Evolutionary conservation across 2,797 vertebrate species (phyloP), one percentile per base, ranked within the genome.

Genomic region (Sebastes flavidus): DNA sequence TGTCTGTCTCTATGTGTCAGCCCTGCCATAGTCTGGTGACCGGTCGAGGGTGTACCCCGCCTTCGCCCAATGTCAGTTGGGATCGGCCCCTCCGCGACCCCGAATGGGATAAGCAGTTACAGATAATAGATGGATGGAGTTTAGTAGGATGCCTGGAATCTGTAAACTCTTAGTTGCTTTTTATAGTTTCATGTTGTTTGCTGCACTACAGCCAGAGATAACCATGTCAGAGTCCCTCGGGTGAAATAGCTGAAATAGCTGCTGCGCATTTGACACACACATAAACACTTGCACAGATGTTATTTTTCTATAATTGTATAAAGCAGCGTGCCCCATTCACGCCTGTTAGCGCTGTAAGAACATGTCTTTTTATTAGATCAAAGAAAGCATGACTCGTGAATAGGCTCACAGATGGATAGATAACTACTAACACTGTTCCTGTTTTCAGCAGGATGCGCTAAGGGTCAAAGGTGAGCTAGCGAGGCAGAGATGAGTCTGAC

Each of bases 401-500:
- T 11, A 61, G 14, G 46, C 16, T 13, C 49, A 8, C 12, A 4
- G 6, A 79, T 34, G 10, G 14, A 56, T 18, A 12, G 12, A 18
- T 9, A 30, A 16, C 6, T 12, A 36, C 12, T 11, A 14, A 76
- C 49, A 5, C 32, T 66, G 18, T 29, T 13, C 25, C 71, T 75
- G 42, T 84, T 82, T 72, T 61, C 68, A 91, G 78, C 81, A 97
- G 96, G 93, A 96, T 96, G 96, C 92, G 86, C 85, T 97, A 96
- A 94, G 89, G 90, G 86, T 90, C 84, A 65, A 49, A 82, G 86
- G 82, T 83, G 84, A 88, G 65, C 85, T 67, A n/a, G 18, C 13
- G 75, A 88, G 74, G 88, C 89, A 87, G 92, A 91, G 85, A 99
- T 99, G 98, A 99, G 98, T 95, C 95, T 99, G 94, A 99, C 98